Evolutionary conservation across 2,888 invertebrate species (phyloP).

Genomic region (Drosophila basisetae): DNA sequence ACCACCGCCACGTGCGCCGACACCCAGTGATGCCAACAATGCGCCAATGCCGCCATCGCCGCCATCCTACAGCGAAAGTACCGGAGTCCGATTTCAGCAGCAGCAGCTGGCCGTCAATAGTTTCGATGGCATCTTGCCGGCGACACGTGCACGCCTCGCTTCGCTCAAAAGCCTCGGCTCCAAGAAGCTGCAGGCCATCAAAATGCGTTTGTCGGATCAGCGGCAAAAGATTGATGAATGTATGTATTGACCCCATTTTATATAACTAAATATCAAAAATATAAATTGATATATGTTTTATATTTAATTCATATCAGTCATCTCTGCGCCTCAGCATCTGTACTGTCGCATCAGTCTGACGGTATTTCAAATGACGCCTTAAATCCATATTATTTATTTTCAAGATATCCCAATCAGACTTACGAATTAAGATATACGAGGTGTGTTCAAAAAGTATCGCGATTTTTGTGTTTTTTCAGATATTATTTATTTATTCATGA

Average conservation of each 20-base stretch:
- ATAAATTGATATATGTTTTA: neutral
- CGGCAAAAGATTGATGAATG: conserved; percentile 84
- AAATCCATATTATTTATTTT: neutral
- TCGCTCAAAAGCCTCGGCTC: conserved; percentile 90
- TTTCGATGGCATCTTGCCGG: conserved; percentile 81
- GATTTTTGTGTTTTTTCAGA: no score
- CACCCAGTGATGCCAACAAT: conserved; percentile 21
- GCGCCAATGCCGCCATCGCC: conserved; percentile 27
- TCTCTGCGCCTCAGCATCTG: neutral
- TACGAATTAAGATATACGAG: neutral
- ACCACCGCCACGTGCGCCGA: conserved; percentile 2
- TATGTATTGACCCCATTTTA: conserved; percentile 62
- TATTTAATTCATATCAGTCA: neutral
- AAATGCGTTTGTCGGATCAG: conserved; percentile 87
- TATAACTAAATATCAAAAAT: neutral
- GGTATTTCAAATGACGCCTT: no score
- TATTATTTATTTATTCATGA: no score
- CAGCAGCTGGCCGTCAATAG: conserved; percentile 65
- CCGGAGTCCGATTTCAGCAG: conserved; percentile 67
- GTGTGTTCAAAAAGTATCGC: no score
- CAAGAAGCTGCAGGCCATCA: conserved; percentile 88
- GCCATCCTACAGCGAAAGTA: conserved; percentile 68
- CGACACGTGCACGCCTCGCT: conserved; percentile 87
- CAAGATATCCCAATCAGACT: neutral
- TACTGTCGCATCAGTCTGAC: neutral